phyloP scores from a whole-genome alignment of 2,888 invertebrate genomes.

The Melangyna quadrimaculata region DNA sequence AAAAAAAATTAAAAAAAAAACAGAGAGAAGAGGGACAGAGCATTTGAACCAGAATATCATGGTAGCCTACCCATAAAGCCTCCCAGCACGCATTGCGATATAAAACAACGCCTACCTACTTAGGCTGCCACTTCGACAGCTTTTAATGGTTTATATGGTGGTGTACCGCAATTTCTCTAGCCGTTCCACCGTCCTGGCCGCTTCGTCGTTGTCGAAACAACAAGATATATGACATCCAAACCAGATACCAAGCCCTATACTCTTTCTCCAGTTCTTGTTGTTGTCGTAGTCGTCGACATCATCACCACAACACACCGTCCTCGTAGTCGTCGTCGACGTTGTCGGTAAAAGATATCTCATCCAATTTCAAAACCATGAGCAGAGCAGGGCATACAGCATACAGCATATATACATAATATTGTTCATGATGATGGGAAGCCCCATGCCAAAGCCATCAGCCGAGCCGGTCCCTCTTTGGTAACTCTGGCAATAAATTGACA shows the following conservation, averaged over 20 bases:
- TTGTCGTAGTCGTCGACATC: neutral
- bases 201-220: constrained; percentile 18
- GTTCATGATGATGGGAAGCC: constrained; percentile 52
- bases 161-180: constrained; percentile 59
- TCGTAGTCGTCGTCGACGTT: neutral
- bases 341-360: constrained; percentile 51
- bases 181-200: constrained; percentile 2
- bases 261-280: constrained; percentile 8
- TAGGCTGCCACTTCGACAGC: constrained; percentile 59
- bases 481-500: constrained; percentile 59
- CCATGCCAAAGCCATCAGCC: constrained; percentile 32
- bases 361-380: constrained; percentile 40
- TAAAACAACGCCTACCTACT: constrained; percentile 59
- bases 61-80: constrained; percentile 16
- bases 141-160: constrained; percentile 55
- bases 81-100: constrained; percentile 26
- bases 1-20: neutral
- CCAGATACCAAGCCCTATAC: constrained; percentile 50
- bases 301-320: constrained; percentile 9
- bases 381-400: constrained; percentile 1
- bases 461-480: constrained; percentile 40
- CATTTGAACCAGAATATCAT: constrained; percentile 3
- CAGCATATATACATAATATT: constrained; percentile 18
- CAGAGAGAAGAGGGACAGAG: neutral
- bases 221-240: constrained; percentile 62